Percentiles rank a stretch among this genome's conserved stretches.
Evolutionary conservation across 2,113 vertebrate species (phyloP).

Genomic region (Sterna hirundo): DNA sequence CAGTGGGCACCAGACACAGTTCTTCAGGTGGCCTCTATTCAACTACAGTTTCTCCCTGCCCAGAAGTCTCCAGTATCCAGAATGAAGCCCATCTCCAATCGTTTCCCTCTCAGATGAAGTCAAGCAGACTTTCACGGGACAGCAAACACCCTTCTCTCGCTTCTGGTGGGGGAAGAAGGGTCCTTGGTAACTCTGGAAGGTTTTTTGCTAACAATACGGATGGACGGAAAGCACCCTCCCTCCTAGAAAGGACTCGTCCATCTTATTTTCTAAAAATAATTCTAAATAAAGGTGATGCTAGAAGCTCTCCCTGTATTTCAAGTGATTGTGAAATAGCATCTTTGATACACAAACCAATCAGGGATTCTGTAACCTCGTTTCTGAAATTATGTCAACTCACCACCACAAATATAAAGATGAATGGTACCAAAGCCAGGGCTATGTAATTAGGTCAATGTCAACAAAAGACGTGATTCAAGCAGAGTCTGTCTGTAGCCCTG

Average conservation of each 20-base stretch:
- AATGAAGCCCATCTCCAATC: not conserved
- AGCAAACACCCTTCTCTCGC: not conserved
- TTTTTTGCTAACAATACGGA: not conserved
- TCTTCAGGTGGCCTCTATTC: not conserved
- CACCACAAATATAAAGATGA: not conserved
- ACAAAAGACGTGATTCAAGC: not conserved
- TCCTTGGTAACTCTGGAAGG: not conserved
- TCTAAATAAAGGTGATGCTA: not conserved
- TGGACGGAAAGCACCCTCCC: not conserved
- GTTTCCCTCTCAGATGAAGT: not conserved
- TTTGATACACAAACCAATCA: not conserved
- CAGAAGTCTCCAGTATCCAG: not conserved
- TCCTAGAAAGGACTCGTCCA: not conserved
- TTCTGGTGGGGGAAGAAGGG: not conserved
- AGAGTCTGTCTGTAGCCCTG: not conserved
- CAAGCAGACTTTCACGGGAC: not conserved
- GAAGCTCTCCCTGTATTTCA: not conserved
- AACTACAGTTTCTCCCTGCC: not conserved
- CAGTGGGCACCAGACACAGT: not conserved
- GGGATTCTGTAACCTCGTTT: slow-evolving; percentile 8
- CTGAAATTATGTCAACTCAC: not conserved
- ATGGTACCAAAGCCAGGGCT: not conserved
- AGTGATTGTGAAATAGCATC: not conserved
- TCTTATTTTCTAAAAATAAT: not conserved
- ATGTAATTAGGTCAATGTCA: slow-evolving; percentile 1